These are phyloP conservation scores for Polydrusus pterygomalis DNA, from an alignment of 2,888 invertebrate species.

Conservation along the genomic window DNA sequence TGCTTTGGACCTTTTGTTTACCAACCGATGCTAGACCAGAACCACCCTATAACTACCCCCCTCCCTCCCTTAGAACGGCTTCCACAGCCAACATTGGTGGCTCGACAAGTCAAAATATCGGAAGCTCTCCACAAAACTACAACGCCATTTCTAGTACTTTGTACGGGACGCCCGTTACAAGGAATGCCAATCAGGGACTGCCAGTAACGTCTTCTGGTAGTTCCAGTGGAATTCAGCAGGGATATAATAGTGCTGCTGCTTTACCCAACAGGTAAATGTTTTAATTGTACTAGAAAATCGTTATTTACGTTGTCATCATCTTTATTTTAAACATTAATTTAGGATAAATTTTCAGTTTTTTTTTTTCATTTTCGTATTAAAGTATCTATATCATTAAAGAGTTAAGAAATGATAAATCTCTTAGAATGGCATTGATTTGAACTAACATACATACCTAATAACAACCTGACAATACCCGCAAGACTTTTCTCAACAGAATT, in stretches of 20 bases:
- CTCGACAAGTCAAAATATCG: not conserved
- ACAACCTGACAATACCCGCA: too few species aligned
- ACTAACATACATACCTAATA: too few species aligned
- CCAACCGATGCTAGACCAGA: not conserved
- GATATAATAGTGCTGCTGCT: not conserved
- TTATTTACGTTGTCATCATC: too few species aligned
- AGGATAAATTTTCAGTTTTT: too few species aligned
- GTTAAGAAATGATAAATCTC: too few species aligned
- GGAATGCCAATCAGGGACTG: not conserved
- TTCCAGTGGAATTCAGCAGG: not conserved
- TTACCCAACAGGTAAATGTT: not conserved
- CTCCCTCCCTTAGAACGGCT: not conserved
- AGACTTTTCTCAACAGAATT: too few species aligned
- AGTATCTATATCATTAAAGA: too few species aligned
- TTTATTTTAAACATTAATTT: too few species aligned
- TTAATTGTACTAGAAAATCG: too few species aligned
- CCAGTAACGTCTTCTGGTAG: not conserved
- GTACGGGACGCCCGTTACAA: conserved; percentile 39
- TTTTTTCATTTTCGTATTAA: too few species aligned
- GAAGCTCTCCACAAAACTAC: not conserved
- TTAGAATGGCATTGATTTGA: too few species aligned
- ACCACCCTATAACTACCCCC: conserved; percentile 4
- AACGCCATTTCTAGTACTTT: conserved; percentile 20
- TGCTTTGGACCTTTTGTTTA: not conserved
- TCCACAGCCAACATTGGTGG: too few species aligned